These are phyloP conservation scores for Smutsia temminckii DNA, from an alignment of 2,797 vertebrate species.

Conservation along the genomic window DNA sequence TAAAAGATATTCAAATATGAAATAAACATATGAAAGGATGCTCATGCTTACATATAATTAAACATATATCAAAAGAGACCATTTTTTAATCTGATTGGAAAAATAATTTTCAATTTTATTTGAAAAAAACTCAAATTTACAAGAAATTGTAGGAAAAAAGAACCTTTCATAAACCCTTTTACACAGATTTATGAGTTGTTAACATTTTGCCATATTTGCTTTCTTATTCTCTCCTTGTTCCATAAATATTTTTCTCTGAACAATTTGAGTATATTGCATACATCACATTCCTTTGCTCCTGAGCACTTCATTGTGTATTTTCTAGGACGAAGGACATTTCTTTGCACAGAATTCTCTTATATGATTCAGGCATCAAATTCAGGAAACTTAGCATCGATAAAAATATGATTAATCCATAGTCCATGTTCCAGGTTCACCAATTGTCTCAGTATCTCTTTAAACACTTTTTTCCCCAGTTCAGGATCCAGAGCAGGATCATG, in stretches of 20 bases:
- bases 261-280: neutral
- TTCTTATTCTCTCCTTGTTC: neutral
- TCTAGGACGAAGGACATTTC: neutral
- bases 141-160: neutral
- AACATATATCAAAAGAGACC: neutral
- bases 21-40: neutral
- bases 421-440: neutral
- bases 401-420: neutral
- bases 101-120: neutral
- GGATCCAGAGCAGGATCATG: neutral
- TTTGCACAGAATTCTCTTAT: neutral
- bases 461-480: neutral
- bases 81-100: neutral
- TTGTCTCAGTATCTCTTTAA: neutral
- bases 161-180: neutral
- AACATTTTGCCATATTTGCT: neutral
- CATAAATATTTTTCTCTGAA: neutral
- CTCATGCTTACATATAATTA: neutral
- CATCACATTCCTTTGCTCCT: neutral
- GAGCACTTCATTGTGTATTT: neutral
- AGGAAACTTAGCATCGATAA: neutral
- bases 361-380: neutral
- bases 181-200: neutral
- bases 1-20: neutral
- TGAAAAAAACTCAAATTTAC: neutral